phyloP scores from a whole-genome alignment of 2,888 invertebrate species.

The Fragum sueziense region DNA sequence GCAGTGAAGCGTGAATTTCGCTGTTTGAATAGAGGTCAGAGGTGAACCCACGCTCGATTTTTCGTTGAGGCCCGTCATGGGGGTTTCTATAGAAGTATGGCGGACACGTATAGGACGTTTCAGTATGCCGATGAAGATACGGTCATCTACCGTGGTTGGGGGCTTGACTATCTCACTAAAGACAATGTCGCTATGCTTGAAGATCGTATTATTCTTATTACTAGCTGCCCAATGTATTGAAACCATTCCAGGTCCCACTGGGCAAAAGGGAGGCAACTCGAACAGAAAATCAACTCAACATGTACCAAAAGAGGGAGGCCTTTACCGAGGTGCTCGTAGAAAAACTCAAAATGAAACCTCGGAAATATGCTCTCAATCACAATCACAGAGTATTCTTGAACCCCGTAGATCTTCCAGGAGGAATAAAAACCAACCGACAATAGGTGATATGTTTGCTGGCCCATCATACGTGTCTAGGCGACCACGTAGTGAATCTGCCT shows the following conservation, averaged over 20 bases:
- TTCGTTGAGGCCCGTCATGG: slow-evolving; percentile 18
- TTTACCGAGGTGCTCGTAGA: too few relatives aligned
- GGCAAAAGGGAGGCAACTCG: background rate
- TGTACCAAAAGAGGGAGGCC: background rate
- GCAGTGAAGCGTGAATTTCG: background rate
- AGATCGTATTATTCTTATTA: slow-evolving; percentile 3
- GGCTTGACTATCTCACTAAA: too few relatives aligned
- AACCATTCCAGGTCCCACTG: background rate
- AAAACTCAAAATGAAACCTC: background rate
- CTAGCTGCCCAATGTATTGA: slow-evolving; percentile 6
- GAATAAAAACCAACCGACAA: background rate
- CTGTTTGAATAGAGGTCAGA: background rate
- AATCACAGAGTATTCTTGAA: background rate
- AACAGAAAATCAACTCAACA: background rate
- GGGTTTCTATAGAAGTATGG: slow-evolving; percentile 8
- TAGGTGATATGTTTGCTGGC: background rate
- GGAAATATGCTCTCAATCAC: background rate
- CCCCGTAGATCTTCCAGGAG: background rate
- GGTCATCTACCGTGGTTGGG: too few relatives aligned
- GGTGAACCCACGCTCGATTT: background rate
- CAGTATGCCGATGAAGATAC: too few relatives aligned
- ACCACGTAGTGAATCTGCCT: background rate
- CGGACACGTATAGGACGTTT: background rate
- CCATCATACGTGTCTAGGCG: background rate
- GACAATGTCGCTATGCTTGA: background rate